Evolutionary conservation across 1,140 invertebrate species (phyloP).

Genomic region (Drosophila takahashii): DNA sequence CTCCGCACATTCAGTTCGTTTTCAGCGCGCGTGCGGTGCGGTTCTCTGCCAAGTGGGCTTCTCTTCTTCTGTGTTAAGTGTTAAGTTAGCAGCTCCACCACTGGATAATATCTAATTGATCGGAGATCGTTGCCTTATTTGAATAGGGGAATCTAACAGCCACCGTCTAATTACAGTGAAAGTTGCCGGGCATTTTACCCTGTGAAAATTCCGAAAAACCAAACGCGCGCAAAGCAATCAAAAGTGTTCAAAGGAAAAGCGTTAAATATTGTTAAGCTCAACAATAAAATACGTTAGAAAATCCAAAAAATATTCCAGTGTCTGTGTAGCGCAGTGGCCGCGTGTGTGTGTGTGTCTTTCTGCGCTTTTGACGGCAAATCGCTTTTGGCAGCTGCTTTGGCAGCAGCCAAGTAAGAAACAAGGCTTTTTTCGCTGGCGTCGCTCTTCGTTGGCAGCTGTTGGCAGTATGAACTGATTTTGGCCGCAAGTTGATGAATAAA

Average conservation of each 20-base stretch:
- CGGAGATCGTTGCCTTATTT: constrained; percentile 50
- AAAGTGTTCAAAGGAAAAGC: constrained; percentile 68
- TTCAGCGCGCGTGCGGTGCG: constrained; percentile 83
- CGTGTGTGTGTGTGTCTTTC: constrained; percentile 53
- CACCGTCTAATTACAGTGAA: constrained; percentile 68
- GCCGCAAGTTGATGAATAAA: constrained; percentile 76
- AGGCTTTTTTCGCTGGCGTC: constrained; percentile 63
- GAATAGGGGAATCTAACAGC: constrained; percentile 16
- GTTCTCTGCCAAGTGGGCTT: constrained; percentile 67
- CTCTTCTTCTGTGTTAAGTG: constrained; percentile 29
- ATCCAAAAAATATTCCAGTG: constrained; percentile 44
- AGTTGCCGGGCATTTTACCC: constrained; percentile 65
- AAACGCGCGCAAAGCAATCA: constrained; percentile 63
- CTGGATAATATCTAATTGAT: constrained; percentile 23
- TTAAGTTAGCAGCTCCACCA: no score
- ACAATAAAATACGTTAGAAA: constrained; percentile 29
- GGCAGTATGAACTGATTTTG: constrained; percentile 82
- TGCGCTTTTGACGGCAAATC: constrained; percentile 53
- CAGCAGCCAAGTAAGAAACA: constrained; percentile 62
- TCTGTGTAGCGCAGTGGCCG: constrained; percentile 26
- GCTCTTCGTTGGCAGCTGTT: constrained; percentile 78
- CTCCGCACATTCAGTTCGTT: constrained; percentile 78
- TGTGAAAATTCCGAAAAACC: constrained; percentile 68
- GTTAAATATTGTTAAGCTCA: constrained; percentile 52
- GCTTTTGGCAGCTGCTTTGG: constrained; percentile 67